Conservation (phyloP, 2,113 vertebrate species). For the Noturus placidus region DNA sequence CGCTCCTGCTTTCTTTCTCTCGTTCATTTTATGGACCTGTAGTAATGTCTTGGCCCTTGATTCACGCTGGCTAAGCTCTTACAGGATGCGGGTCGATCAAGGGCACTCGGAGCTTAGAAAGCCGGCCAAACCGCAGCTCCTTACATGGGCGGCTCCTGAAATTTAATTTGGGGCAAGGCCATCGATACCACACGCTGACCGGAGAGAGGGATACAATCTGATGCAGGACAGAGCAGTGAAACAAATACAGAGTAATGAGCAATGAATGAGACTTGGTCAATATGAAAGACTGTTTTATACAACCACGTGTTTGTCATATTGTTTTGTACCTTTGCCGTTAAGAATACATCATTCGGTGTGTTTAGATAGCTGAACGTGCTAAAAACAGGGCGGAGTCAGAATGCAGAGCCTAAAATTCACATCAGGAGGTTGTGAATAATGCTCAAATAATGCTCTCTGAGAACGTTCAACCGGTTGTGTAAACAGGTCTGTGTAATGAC, state of each 20-base stretch:
- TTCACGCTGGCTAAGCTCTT: slow-evolving; percentile 26
- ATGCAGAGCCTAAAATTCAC: no score
- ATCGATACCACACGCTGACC: slow-evolving; percentile 12
- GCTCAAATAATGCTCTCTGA: not conserved
- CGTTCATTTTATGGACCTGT: not conserved
- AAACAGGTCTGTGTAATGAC: slow-evolving; percentile 6
- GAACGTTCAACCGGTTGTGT: slow-evolving; percentile 2
- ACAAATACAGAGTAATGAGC: not conserved
- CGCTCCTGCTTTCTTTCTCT: not conserved
- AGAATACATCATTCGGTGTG: no score
- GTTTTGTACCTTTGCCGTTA: not conserved
- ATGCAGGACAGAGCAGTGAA: not conserved
- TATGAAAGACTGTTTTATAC: not conserved
- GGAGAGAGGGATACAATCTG: not conserved
- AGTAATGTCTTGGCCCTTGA: slow-evolving; percentile 1
- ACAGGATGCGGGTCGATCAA: slow-evolving; percentile 15
- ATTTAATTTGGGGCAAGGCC: slow-evolving; percentile 20
- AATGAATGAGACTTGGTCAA: not conserved
- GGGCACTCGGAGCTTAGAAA: not conserved
- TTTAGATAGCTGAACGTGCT: no score
- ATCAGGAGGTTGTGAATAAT: no score
- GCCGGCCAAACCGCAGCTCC: not conserved
- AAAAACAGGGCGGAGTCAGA: no score
- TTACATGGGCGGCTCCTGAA: slow-evolving; percentile 23
- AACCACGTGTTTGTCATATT: not conserved